A percentile compares a stretch with the other conserved stretches of the same genome.
Conservation (phyloP, 2,113 vertebrate species). For the Mirza zaza region DNA sequence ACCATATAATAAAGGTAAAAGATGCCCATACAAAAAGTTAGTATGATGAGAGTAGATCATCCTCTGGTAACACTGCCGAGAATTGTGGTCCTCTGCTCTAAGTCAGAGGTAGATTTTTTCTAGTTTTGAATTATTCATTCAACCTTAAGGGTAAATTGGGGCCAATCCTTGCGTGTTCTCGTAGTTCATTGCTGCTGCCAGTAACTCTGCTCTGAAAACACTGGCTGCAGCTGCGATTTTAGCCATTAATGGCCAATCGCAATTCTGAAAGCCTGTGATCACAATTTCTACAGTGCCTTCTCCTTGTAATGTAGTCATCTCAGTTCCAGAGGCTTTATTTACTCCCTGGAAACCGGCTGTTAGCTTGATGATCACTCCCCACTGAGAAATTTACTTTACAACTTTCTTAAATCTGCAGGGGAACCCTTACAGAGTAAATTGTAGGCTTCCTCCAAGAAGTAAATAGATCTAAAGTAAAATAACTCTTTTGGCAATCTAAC, state of each 20-base stretch:
- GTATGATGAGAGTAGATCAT: not conserved
- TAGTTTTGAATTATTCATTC: constrained; percentile 37
- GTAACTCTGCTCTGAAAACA: not conserved
- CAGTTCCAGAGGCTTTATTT: constrained; percentile 32
- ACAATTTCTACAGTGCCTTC: not conserved
- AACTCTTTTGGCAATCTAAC: constrained; percentile 20
- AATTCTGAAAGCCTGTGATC: not conserved
- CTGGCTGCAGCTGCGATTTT: not conserved
- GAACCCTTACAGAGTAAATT: constrained; percentile 34
- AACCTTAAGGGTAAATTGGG: not conserved
- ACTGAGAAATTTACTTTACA: constrained; percentile 50
- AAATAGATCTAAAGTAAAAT: constrained; percentile 48
- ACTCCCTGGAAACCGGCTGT: not conserved
- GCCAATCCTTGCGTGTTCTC: not conserved
- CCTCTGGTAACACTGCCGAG: not conserved
- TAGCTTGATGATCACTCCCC: constrained; percentile 3
- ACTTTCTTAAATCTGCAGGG: constrained; percentile 24
- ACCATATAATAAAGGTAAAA: not conserved
- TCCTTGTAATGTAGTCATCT: not conserved
- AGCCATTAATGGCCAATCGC: not conserved
- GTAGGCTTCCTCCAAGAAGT: not conserved
- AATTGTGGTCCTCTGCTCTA: not conserved
- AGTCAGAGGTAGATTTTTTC: not conserved
- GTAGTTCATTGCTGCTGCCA: not conserved
- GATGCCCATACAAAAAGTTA: not conserved